These are phyloP conservation scores for Apocheima hispidaria DNA, from an alignment of 2,888 invertebrate genomes.

Conservation along the genomic window DNA sequence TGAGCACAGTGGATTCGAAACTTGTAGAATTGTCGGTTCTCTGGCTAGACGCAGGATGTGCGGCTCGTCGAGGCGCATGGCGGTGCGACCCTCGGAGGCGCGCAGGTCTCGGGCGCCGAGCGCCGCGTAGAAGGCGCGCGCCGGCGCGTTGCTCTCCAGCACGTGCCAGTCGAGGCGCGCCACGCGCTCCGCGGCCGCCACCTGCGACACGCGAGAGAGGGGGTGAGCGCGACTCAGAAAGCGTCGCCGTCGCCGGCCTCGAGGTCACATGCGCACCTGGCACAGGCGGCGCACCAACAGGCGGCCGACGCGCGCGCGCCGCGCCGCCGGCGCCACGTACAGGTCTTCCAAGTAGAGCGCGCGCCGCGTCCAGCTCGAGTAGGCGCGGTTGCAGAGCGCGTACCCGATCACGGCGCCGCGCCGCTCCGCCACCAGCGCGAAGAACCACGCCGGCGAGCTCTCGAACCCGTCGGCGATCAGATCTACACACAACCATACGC, in stretches of 20 bases:
- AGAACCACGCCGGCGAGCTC: constrained; percentile 85
- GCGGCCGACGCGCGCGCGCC: constrained; percentile 88
- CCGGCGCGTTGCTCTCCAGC: constrained; percentile 90
- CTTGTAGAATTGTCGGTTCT: no score
- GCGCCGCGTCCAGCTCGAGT: constrained; percentile 95
- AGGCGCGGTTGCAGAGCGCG: constrained; percentile 92
- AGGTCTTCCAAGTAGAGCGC: constrained; percentile 94
- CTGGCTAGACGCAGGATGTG: constrained; percentile 58
- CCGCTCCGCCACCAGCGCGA: constrained; percentile 87
- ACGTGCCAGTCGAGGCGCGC: constrained; percentile 92
- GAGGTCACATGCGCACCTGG: constrained; percentile 41
- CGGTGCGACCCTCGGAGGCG: constrained; percentile 64
- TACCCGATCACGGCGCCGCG: constrained; percentile 88
- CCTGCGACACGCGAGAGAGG: constrained; percentile 34
- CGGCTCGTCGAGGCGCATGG: constrained; percentile 69
- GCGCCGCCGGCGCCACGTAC: constrained; percentile 89
- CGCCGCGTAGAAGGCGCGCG: constrained; percentile 90
- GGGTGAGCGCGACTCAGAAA: not conserved
- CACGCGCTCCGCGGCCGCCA: constrained; percentile 76
- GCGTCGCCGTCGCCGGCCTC: constrained; percentile 19
- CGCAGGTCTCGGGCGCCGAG: constrained; percentile 87
- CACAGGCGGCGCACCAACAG: constrained; percentile 65
- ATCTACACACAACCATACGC: no score
- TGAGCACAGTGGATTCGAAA: no score
- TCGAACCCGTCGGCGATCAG: constrained; percentile 90